Percentiles rank a stretch among this genome's conserved stretches.
These are phyloP conservation scores for Tychaedon coryphoeus DNA, from an alignment of 2,113 vertebrate species.

Conservation along the genomic window DNA sequence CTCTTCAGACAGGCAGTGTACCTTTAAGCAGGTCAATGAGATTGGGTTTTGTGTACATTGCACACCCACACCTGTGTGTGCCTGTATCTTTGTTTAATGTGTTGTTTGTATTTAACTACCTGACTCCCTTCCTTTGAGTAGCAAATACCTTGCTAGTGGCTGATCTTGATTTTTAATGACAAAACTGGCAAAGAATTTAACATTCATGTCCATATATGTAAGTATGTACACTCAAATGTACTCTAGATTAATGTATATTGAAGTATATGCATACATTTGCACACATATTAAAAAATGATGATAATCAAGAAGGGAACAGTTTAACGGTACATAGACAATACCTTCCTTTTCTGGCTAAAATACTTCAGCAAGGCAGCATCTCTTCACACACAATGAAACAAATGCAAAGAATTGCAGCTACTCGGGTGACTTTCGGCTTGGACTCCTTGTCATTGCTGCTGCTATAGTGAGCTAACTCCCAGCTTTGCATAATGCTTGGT, in stretches of 20 bases:
- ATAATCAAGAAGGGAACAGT: not conserved
- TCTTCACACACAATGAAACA: not conserved
- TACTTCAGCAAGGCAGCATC: not conserved
- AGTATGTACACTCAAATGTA: not conserved
- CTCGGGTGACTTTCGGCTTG: not conserved
- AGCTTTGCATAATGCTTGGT: not conserved
- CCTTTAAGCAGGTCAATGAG: not conserved
- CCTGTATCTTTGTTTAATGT: not conserved
- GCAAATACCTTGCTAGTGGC: not conserved
- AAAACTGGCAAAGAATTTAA: not conserved
- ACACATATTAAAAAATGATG: not conserved
- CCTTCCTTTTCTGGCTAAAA: not conserved
- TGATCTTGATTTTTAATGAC: not conserved
- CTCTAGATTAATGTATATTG: not conserved
- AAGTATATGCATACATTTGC: not conserved
- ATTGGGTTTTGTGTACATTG: not conserved
- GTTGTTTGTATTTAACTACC: not conserved
- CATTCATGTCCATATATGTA: not conserved
- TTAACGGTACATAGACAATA: not conserved
- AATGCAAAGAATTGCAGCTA: not conserved
- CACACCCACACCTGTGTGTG: not conserved
- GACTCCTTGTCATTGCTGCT: not conserved
- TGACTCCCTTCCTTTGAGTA: not conserved
- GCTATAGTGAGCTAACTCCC: not conserved
- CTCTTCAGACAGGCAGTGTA: not conserved